Evolutionary conservation across 2,797 vertebrate species (phyloP).

Genomic region (Atherinosoma microstoma): DNA sequence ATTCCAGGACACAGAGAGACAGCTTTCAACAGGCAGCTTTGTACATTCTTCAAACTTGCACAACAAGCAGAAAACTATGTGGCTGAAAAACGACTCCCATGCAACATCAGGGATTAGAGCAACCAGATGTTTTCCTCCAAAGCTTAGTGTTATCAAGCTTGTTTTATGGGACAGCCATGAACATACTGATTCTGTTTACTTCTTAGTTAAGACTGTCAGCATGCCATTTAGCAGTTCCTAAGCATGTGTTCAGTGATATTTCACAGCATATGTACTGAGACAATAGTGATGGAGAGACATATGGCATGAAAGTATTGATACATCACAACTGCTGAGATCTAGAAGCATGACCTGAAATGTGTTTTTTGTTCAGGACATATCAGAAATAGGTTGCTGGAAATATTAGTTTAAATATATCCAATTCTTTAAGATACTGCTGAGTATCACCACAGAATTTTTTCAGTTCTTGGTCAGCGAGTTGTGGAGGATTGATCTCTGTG

Average conservation of each 20-base stretch:
- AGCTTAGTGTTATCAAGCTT: constrained; percentile 42
- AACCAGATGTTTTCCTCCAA: constrained; percentile 64
- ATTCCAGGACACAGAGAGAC: constrained; percentile 39
- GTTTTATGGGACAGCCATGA: constrained; percentile 43
- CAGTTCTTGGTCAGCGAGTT: constrained; percentile 22
- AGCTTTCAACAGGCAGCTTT: constrained; percentile 42
- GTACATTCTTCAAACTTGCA: constrained; percentile 46
- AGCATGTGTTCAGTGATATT: constrained; percentile 13
- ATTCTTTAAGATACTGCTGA: constrained; percentile 1
- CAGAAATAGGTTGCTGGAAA: neutral
- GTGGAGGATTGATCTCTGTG: constrained; percentile 46
- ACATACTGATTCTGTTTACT: constrained; percentile 22
- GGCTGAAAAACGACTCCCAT: constrained; percentile 42
- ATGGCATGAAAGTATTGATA: constrained; percentile 16
- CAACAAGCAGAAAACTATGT: constrained; percentile 55
- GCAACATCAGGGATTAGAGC: constrained; percentile 38
- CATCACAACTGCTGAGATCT: constrained; percentile 12
- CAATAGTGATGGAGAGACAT: constrained; percentile 7
- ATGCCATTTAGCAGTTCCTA: constrained; percentile 10
- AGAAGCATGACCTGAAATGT: neutral
- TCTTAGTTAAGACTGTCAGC: constrained; percentile 15
- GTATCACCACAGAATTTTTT: constrained; percentile 30
- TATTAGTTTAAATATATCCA: rapidly evolving
- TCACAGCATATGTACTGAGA: constrained; percentile 23
- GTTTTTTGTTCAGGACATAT: neutral